phyloP scores from a whole-genome alignment of 2,797 vertebrate species.

The Pseudopleuronectes americanus region DNA sequence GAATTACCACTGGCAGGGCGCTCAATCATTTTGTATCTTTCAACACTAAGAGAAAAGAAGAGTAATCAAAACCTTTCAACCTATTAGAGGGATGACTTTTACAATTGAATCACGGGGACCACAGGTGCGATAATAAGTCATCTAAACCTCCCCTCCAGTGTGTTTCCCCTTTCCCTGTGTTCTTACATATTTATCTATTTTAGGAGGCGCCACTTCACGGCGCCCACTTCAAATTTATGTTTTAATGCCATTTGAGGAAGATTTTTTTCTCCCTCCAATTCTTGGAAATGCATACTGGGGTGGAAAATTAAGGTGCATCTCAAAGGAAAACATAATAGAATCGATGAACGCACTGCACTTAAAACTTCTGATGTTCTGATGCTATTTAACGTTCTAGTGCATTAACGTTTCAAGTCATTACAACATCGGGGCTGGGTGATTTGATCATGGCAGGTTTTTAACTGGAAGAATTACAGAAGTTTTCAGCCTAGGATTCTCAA shows the following conservation, averaged over 20 bases:
- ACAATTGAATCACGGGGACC: slow-evolving; percentile 99
- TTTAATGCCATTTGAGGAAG: slow-evolving; percentile 84
- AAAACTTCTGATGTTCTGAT: slow-evolving; percentile 88
- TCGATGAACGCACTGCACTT: slow-evolving; percentile 88
- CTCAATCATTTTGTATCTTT: slow-evolving; percentile 99
- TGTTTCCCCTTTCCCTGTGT: slow-evolving; percentile 92
- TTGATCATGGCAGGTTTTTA: slow-evolving; percentile 90
- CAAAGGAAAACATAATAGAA: slow-evolving; percentile 88
- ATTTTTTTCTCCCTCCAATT: slow-evolving; percentile 68
- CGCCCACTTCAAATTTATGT: slow-evolving; percentile 83
- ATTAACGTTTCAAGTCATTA: slow-evolving; percentile 90
- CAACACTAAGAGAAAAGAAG: slow-evolving; percentile 98
- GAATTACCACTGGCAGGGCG: slow-evolving; percentile 97
- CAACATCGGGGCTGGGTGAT: slow-evolving; percentile 85
- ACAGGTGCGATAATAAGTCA: slow-evolving; percentile 99
- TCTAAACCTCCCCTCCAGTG: slow-evolving; percentile 95
- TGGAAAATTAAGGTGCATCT: slow-evolving; percentile 89
- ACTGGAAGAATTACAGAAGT: slow-evolving; percentile 89
- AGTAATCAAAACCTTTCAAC: slow-evolving; percentile 99
- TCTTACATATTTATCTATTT: slow-evolving; percentile 99
- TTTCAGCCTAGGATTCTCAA: slow-evolving; percentile 87
- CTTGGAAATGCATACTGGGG: slow-evolving; percentile 83
- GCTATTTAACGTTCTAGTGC: slow-evolving; percentile 90
- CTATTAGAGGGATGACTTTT: slow-evolving; percentile 99
- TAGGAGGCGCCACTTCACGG: slow-evolving; percentile 84